phyloP scores from a whole-genome alignment of 2,797 vertebrate species.

The Choloepus didactylus region DNA sequence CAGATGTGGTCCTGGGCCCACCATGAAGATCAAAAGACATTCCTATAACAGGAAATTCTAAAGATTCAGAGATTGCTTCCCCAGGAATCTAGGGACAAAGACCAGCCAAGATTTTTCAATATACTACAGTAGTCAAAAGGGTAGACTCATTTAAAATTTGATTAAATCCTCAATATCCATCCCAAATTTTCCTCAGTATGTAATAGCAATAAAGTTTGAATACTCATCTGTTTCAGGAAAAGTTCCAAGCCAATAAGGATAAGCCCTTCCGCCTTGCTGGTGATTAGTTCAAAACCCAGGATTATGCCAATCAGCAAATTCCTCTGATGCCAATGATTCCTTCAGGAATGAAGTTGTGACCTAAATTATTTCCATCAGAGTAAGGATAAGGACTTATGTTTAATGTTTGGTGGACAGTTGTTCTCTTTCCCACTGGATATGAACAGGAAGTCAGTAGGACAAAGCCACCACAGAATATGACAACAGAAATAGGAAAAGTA shows the following conservation, averaged over 20 bases:
- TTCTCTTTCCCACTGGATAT: neutral
- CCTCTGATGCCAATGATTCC: neutral
- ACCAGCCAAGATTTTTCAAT: too few relatives aligned
- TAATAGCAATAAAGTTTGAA: constrained; percentile 1
- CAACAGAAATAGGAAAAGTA: neutral
- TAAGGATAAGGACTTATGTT: neutral
- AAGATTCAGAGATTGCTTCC: too few relatives aligned
- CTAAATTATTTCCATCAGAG: neutral
- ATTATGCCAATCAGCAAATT: constrained; percentile 25
- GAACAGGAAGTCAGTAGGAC: neutral
- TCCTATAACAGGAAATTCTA: too few relatives aligned
- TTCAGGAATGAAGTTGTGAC: neutral
- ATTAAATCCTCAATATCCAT: neutral
- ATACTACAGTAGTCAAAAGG: neutral
- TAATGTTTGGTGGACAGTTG: neutral
- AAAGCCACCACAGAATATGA: constrained; percentile 9
- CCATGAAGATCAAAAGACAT: too few relatives aligned
- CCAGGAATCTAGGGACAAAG: too few relatives aligned
- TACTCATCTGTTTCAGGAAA: neutral
- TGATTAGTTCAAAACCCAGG: constrained; percentile 39
- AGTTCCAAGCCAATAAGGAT: neutral
- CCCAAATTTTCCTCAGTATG: neutral
- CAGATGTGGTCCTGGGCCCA: too few relatives aligned
- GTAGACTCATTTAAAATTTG: constrained; percentile 2
- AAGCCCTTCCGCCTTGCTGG: neutral